Evolutionary conservation across 2,113 vertebrate species (phyloP), one percentile per base, ranked within the genome.

Genomic region (Pithys albifrons): DNA sequence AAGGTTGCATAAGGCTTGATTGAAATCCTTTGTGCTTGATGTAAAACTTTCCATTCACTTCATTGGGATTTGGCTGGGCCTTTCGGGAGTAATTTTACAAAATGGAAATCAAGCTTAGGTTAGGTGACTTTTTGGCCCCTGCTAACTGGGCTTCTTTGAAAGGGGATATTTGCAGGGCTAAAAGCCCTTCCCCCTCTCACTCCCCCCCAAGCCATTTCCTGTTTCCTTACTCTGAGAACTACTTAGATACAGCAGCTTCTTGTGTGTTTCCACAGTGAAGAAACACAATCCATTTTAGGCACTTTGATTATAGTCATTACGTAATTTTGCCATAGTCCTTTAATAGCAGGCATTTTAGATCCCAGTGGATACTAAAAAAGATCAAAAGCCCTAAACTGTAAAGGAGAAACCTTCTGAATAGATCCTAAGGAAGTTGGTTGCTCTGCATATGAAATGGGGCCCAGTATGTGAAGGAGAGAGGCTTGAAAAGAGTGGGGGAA

Each of bases 221-320:
- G 88, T 96, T 95, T 96, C 93, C 69, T 96, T 95, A 65, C 85
- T 41, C 95, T 57, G 79, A 83, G 88, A 86, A 80, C 78, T 78
- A 49, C 82, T 96, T 92, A 88, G 88, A 90, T 97, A 94, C 72
- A 96, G 90, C 88, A 91, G 86, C 91, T 95, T 95, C 96, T 96
- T 96, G 92, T 97, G 90, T 86, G 90, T 94, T 96, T 96, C 90
- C 92, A 90, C 85, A 88, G 75, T 80, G 88, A 94, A 91, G 96
- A 88, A 95, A 96, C 91, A 94, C 95, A 95, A 95, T 94, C 93
- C 90, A 65, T 94, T 96, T 96, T 80, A 75, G 95, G 92, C 73
- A 54, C 90, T 95, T 96, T 93, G 95, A 94, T 96, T 96, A 91
- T 64, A 81, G 90, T 94, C 92, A 96, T 96, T 96, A 96, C 79